Conservation (phyloP, 35 echinoderm and acorn worm genomes). For the Patiria miniata region DNA sequence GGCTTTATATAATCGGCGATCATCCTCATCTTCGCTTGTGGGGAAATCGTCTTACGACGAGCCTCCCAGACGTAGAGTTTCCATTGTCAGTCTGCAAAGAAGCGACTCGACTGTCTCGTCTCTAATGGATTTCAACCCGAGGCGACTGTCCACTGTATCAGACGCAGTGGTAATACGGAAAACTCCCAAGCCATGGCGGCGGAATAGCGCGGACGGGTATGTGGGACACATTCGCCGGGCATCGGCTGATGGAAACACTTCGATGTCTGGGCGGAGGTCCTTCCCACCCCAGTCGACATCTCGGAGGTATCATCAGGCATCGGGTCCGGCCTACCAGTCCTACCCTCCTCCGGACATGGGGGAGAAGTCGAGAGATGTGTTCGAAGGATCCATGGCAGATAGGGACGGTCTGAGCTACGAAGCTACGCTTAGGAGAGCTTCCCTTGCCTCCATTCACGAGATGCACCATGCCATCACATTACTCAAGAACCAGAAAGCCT, state of each 20-base stretch:
- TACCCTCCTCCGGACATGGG: constrained; percentile 2
- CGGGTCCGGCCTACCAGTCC: background rate
- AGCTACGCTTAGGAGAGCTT: background rate
- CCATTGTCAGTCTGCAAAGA: constrained; percentile 1
- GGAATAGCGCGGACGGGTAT: background rate
- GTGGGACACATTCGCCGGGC: background rate
- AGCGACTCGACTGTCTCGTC: background rate
- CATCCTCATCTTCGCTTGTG: background rate
- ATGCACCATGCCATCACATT: background rate
- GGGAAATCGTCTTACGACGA: background rate
- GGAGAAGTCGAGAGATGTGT: background rate
- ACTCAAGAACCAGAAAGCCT: constrained; percentile 1
- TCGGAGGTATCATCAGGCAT: background rate
- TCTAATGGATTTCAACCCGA: background rate
- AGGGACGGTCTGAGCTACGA: background rate
- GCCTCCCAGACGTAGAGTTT: background rate
- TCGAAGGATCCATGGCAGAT: background rate
- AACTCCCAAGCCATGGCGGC: background rate
- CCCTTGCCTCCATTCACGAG: constrained; percentile 17
- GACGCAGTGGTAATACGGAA: constrained; percentile 2
- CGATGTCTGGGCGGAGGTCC: background rate
- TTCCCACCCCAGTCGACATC: background rate
- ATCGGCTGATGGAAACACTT: background rate
- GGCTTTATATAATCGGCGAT: background rate
- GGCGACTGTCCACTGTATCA: constrained; percentile 2